A percentile compares a stretch with the other conserved stretches of the same genome.
These are phyloP conservation scores for Ruditapes philippinarum DNA, from an alignment of 1,140 invertebrate species.

Conservation along the genomic window DNA sequence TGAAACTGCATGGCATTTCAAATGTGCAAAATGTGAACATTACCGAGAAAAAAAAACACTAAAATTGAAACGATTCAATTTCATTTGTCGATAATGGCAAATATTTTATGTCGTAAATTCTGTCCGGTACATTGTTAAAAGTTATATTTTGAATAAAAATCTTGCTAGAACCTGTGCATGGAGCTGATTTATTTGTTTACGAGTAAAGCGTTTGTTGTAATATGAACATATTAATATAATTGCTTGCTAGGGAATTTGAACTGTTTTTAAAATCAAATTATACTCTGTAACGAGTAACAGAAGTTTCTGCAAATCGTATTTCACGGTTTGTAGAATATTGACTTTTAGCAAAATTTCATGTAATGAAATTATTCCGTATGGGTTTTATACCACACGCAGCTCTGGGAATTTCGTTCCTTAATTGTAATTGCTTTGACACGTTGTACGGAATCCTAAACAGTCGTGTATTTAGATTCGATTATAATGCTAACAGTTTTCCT, in stretches of 20 bases:
- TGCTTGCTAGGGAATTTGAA: neutral
- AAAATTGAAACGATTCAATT: neutral
- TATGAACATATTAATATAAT: too few relatives aligned
- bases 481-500: neutral
- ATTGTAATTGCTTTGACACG: slow-evolving; percentile 10
- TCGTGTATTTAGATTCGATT: neutral
- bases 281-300: neutral
- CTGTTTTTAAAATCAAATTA: neutral
- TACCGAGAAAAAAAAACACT: too few relatives aligned
- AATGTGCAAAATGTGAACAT: neutral
- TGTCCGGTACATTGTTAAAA: too few relatives aligned
- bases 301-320: neutral
- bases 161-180: too few relatives aligned
- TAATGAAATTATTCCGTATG: neutral
- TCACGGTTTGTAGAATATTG: slow-evolving; percentile 3
- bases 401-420: neutral
- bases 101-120: neutral
- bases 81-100: neutral
- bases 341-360: neutral
- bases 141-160: too few relatives aligned
- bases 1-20: neutral
- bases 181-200: too few relatives aligned
- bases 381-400: neutral
- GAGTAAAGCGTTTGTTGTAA: too few relatives aligned
- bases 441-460: neutral